Evolutionary conservation across 2,888 invertebrate genomes (phyloP), one percentile per base, ranked within the genome.

Genomic region (Aspidiotus rigidus): DNA sequence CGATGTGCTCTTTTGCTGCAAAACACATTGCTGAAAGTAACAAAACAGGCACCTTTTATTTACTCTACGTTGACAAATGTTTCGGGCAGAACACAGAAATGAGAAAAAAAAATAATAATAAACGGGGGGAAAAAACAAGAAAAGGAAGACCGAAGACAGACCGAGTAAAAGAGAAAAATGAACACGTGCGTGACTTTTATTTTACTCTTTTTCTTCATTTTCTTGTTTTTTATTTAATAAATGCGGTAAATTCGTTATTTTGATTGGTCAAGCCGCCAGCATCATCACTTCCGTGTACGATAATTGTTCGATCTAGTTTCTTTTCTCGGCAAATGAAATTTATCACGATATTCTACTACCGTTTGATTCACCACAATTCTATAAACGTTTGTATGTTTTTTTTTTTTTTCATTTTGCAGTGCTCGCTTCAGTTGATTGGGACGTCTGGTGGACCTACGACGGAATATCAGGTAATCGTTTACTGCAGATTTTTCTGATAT

Each of bases 401-500:
- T 28, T 28, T 28, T 28, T 28, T 28, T 28, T 28, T 28, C 28
- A 28, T 81, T 79, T 85, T 86, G 76, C 84, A 89, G 88, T 84
- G 77, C 84, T 86, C 75, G 81, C 81, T 75, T 86, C 86, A 76
- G 87, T 89, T 77, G 91, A 90, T 81, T 93, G 93, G 93, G 93
- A 93, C 80, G 91, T 92, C 82, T 93, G 93, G 93, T 93, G 93
- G 93, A 93, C 92, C 75, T 93, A 93, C 82, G 93, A 93, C 81
- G 93, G 93, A 74, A 93, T 93, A 80, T 93, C 93, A 82, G 93
- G 93, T 92, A 82, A 86, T 6, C 39, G 1, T 17, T 60, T n/a
- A 28, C 28, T 28, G 28, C 28, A 3, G 28, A 28, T 28, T 28
- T 28, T 28, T 28, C 28, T 28, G 28, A 28, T 28, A 5, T 28